phyloP scores from a whole-genome alignment of 2,113 vertebrate genomes.

The Sorex araneus region DNA sequence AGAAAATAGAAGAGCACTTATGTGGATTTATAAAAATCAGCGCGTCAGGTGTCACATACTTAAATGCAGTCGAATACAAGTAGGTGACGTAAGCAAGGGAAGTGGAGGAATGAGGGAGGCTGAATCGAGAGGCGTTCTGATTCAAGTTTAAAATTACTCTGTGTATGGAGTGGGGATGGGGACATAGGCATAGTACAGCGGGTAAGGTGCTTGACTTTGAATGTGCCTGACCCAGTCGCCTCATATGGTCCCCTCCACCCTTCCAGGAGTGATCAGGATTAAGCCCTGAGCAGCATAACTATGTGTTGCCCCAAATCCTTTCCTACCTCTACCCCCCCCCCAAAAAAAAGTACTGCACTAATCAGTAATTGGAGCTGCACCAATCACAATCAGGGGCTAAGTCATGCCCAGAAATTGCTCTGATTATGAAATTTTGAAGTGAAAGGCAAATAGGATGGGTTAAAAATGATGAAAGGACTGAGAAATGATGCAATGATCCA shows the following conservation, averaged over 20 bases:
- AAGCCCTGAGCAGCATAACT: no score
- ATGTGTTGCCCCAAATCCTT: no score
- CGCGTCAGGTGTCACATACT: background rate
- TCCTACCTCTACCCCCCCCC: no score
- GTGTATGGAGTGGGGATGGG: background rate
- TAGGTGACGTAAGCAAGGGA: background rate
- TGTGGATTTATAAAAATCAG: no score
- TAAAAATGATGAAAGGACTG: slow-evolving; percentile 1
- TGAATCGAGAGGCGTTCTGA: background rate
- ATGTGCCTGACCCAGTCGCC: no score
- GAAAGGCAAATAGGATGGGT: slow-evolving; percentile 1
- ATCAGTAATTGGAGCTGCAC: background rate
- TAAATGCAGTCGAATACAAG: background rate
- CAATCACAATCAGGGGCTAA: background rate
- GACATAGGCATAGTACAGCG: no score
- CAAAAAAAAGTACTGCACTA: no score
- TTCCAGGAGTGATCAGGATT: no score
- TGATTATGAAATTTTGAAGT: slow-evolving; percentile 22
- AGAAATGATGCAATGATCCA: background rate
- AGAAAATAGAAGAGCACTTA: background rate
- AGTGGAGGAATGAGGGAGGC: background rate
- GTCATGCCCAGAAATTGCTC: background rate
- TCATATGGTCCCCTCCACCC: no score
- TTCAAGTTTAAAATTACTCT: background rate
- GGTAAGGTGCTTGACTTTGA: no score